Evolutionary conservation across 2,797 vertebrate species (phyloP).

Genomic region (Lepilemur ruficaudatus): DNA sequence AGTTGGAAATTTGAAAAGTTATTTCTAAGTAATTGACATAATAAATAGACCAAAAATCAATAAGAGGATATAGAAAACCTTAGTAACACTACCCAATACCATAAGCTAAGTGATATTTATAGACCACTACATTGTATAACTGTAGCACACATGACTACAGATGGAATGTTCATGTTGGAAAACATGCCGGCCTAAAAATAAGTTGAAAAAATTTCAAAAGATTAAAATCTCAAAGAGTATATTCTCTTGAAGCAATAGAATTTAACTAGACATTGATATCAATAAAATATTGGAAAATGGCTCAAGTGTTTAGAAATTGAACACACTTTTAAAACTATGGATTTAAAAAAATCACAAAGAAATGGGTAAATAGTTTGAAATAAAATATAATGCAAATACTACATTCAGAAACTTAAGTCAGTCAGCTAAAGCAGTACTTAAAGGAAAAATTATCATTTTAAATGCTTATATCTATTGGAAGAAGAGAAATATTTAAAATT

Average conservation of each 20-base stretch:
- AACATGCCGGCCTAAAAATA: background rate
- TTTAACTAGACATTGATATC: background rate
- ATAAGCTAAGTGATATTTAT: background rate
- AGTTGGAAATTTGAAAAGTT: background rate
- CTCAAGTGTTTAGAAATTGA: background rate
- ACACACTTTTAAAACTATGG: background rate
- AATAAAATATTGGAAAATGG: constrained; percentile 6
- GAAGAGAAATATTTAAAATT: constrained; percentile 31
- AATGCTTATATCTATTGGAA: background rate
- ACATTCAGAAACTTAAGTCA: background rate
- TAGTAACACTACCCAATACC: background rate
- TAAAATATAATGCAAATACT: background rate
- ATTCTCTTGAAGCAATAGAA: background rate
- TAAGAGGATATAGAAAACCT: background rate
- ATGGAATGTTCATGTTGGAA: background rate
- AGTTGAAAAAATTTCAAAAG: background rate
- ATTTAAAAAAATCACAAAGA: background rate
- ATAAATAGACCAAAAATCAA: background rate
- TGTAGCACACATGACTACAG: background rate
- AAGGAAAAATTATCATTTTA: background rate
- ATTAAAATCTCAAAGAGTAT: background rate
- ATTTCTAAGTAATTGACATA: background rate
- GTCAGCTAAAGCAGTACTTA: background rate
- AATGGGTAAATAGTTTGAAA: constrained; percentile 25
- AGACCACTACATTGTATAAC: background rate